Percentiles rank a stretch among this genome's conserved stretches.
phyloP scores from a whole-genome alignment of 1,140 invertebrate species.

The Macrosteles quadrilineatus region DNA sequence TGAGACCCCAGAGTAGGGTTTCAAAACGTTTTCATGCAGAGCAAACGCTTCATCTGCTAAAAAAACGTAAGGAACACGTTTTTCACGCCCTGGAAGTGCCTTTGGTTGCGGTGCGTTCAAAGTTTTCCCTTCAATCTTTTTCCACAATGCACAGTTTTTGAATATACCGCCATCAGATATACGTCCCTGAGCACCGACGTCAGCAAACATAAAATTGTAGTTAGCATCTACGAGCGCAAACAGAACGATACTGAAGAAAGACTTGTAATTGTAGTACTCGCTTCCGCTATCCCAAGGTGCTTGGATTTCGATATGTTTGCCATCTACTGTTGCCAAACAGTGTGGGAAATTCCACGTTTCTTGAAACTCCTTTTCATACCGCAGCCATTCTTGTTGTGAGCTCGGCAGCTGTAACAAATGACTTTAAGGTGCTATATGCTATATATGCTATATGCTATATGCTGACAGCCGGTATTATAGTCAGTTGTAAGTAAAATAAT shows the following conservation, averaged over 20 bases:
- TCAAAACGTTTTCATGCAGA: conserved; percentile 47
- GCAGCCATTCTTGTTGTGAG: conserved; percentile 9
- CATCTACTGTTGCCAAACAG: neutral
- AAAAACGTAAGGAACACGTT: conserved; percentile 44
- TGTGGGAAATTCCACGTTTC: conserved; percentile 21
- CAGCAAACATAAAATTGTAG: conserved; percentile 24
- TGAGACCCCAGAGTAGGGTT: conserved; percentile 42
- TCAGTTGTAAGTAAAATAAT: too few relatives aligned
- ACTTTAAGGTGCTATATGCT: neutral
- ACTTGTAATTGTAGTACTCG: conserved; percentile 20
- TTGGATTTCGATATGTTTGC: neutral
- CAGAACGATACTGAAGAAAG: conserved; percentile 26
- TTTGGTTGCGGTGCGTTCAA: conserved; percentile 42
- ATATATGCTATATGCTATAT: neutral
- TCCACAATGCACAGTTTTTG: conserved; percentile 32
- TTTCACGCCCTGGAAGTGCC: conserved; percentile 35
- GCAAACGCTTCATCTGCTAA: conserved; percentile 51
- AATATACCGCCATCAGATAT: conserved; percentile 45
- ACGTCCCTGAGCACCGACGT: conserved; percentile 41
- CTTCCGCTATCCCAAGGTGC: conserved; percentile 8
- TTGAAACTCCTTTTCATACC: neutral
- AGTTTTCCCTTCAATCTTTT: conserved; percentile 38
- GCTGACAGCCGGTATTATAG: too few relatives aligned
- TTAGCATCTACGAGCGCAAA: conserved; percentile 18
- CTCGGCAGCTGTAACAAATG: neutral